Percentiles rank a stretch among this genome's conserved stretches.
Conservation (phyloP, 2,113 vertebrate species). For the Megaceryle maxima region DNA sequence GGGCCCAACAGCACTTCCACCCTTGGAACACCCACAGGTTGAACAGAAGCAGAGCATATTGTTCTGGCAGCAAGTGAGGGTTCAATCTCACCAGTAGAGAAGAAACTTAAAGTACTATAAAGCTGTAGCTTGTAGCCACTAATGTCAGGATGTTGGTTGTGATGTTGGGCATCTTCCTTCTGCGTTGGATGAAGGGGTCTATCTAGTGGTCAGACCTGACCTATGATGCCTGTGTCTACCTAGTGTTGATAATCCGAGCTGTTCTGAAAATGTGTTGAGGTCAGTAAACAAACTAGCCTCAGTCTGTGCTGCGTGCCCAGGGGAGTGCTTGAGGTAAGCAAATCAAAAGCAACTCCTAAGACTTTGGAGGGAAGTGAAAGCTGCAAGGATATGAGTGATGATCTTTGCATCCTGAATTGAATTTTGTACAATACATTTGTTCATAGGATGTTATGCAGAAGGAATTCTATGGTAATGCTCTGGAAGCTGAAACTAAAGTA, state of each 20-base stretch:
- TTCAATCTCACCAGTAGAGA: background rate
- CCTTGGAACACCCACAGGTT: background rate
- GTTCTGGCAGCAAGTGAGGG: background rate
- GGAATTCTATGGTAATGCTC: background rate
- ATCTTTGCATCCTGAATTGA: background rate
- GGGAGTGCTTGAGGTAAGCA: background rate
- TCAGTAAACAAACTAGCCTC: background rate
- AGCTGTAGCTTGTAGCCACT: background rate
- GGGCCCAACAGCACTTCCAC: background rate
- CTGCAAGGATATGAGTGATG: background rate
- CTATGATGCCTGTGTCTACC: background rate
- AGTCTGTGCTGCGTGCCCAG: background rate
- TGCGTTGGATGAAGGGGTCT: background rate
- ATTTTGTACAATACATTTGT: background rate
- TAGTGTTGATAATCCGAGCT: background rate
- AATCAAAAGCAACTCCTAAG: background rate
- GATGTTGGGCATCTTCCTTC: background rate
- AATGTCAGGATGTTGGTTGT: background rate
- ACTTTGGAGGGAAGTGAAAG: background rate
- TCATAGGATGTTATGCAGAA: background rate
- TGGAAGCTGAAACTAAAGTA: background rate
- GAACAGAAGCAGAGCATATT: background rate
- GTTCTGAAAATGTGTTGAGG: background rate
- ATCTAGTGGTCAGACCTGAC: background rate
- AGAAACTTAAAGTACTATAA: background rate